Conservation (phyloP, 2,888 invertebrate species). For the Limnephilus rhombicus region DNA sequence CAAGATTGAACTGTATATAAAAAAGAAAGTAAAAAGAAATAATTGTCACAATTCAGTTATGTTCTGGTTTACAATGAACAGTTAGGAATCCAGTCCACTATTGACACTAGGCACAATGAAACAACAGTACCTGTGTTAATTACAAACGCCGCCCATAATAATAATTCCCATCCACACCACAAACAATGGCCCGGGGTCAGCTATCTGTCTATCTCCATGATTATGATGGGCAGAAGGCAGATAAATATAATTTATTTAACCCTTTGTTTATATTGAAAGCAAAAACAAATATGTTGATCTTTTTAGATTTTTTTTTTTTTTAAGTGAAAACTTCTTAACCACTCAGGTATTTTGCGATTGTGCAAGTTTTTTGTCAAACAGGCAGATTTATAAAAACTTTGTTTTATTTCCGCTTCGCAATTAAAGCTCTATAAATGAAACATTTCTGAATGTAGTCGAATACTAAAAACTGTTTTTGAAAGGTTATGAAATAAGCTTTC, state of each 20-base stretch:
- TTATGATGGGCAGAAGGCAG: slow-evolving; percentile 1
- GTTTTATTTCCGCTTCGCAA: no score
- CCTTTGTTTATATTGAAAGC: not conserved
- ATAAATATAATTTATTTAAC: not conserved
- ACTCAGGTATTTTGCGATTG: no score
- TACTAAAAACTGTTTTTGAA: no score
- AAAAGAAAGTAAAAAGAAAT: not conserved
- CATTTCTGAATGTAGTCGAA: no score
- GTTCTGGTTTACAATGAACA: not conserved
- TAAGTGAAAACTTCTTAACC: no score
- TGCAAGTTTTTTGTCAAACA: no score
- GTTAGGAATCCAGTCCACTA: slow-evolving; percentile 10
- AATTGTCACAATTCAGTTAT: not conserved
- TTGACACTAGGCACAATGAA: not conserved
- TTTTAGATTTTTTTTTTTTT: not conserved
- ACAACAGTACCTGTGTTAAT: slow-evolving; percentile 10
- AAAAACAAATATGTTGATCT: not conserved
- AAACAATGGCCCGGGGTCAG: slow-evolving; percentile 5
- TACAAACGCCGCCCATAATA: not conserved
- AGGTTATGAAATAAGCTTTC: no score
- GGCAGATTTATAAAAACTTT: no score
- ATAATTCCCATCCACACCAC: not conserved
- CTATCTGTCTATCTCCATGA: not conserved
- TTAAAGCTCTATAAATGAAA: no score
- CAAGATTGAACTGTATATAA: not conserved